Percentiles rank a stretch among this genome's conserved stretches.
Conservation (phyloP, 2,797 vertebrate genomes). For the Tamandua tetradactyla region DNA sequence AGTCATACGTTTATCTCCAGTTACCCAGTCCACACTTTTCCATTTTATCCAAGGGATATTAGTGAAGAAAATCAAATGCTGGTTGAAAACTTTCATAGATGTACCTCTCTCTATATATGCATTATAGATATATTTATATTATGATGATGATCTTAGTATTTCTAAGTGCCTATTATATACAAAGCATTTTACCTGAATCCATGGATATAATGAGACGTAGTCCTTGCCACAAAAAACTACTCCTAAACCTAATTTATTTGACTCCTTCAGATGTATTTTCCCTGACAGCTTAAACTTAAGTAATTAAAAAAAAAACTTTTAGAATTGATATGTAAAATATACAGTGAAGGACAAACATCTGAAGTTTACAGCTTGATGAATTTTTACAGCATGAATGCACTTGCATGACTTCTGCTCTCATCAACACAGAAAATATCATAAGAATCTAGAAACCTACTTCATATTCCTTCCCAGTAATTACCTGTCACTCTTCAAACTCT, state of each 20-base stretch:
- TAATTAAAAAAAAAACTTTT: not conserved
- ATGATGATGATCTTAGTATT: not conserved
- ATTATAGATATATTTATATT: not conserved
- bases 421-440: not conserved
- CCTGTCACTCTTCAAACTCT: not conserved
- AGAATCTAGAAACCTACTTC: not conserved
- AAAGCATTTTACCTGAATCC: not conserved
- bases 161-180: not conserved
- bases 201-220: not conserved
- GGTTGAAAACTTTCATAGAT: not conserved
- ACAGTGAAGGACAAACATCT: not conserved
- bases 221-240: not conserved
- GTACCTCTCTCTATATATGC: not conserved
- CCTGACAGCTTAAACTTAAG: not conserved
- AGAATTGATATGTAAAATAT: not conserved
- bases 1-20: not conserved
- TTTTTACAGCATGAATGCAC: not conserved
- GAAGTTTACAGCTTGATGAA: not conserved
- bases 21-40: not conserved
- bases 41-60: not conserved
- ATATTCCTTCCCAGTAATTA: too few relatives aligned
- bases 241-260: not conserved
- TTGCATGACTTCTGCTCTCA: not conserved
- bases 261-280: not conserved
- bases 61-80: not conserved